These are phyloP conservation scores for Myodes glareolus DNA, from an alignment of 2,113 vertebrate genomes.

Conservation along the genomic window DNA sequence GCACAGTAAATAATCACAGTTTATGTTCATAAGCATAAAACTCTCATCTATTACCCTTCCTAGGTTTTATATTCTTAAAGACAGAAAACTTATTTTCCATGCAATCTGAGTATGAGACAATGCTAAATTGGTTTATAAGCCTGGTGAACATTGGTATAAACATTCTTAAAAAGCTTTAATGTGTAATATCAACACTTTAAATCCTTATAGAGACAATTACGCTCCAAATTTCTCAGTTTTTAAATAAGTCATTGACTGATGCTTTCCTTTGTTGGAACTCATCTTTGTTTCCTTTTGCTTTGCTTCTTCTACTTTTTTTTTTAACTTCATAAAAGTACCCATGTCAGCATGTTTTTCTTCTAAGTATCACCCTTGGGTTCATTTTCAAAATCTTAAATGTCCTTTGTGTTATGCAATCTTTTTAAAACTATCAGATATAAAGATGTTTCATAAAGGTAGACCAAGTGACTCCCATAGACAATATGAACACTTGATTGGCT, in stretches of 20 bases:
- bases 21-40: constrained; percentile 72
- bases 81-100: constrained; percentile 71
- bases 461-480: too few species aligned
- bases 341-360: not conserved
- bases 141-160: constrained; percentile 58
- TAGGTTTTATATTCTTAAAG: constrained; percentile 67
- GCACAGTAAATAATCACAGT: constrained; percentile 75
- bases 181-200: constrained; percentile 66
- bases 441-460: not conserved
- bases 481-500: not conserved
- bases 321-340: not conserved
- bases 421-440: not conserved
- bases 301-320: not conserved
- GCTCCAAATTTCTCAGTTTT: constrained; percentile 37
- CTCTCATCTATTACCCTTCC: constrained; percentile 46
- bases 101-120: constrained; percentile 71
- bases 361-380: not conserved
- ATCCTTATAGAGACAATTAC: constrained; percentile 55
- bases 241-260: constrained; percentile 54
- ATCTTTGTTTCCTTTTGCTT: constrained; percentile 18
- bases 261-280: constrained; percentile 1
- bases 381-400: constrained; percentile 42
- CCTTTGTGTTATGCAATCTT: not conserved
- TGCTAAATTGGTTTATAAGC: constrained; percentile 70
- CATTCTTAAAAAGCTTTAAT: constrained; percentile 67